Conservation (phyloP, 2,888 invertebrate species). For the Apomyelois bistriatella region DNA sequence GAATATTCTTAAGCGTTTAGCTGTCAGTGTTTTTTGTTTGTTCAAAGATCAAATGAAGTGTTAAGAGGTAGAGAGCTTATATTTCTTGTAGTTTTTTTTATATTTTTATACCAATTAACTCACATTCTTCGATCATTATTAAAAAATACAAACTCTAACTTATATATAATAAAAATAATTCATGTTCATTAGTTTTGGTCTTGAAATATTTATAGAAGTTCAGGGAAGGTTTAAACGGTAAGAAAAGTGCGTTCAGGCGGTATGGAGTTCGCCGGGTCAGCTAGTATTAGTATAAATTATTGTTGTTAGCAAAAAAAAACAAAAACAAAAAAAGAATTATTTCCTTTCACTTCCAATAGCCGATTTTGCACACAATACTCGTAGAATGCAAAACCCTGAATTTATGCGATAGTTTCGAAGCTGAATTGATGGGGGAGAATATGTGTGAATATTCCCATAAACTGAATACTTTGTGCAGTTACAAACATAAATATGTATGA, state of each 20-base stretch:
- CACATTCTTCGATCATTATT: too few relatives aligned
- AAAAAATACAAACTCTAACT: too few relatives aligned
- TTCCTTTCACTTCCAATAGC: not conserved
- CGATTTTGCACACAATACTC: not conserved
- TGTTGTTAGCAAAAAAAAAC: not conserved
- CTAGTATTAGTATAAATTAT: too few relatives aligned
- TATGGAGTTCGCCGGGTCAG: too few relatives aligned
- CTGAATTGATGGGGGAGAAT: constrained; percentile 1
- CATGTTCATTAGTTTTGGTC: too few relatives aligned
- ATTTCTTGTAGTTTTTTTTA: too few relatives aligned
- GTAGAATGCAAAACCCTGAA: not conserved
- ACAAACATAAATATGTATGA: not conserved
- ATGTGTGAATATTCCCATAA: not conserved
- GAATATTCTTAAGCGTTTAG: not conserved
- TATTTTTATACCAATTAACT: too few relatives aligned
- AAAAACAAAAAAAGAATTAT: not conserved
- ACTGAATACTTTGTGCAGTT: not conserved
- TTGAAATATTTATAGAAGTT: too few relatives aligned
- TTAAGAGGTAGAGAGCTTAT: too few relatives aligned
- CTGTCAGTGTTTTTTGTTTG: not conserved
- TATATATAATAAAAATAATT: too few relatives aligned
- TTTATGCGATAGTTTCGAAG: not conserved
- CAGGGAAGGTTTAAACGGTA: too few relatives aligned
- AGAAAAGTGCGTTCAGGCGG: too few relatives aligned
- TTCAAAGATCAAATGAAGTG: not conserved